These are phyloP conservation scores for Bombus balteatus DNA, from an alignment of 1,140 invertebrate species.

Conservation along the genomic window DNA sequence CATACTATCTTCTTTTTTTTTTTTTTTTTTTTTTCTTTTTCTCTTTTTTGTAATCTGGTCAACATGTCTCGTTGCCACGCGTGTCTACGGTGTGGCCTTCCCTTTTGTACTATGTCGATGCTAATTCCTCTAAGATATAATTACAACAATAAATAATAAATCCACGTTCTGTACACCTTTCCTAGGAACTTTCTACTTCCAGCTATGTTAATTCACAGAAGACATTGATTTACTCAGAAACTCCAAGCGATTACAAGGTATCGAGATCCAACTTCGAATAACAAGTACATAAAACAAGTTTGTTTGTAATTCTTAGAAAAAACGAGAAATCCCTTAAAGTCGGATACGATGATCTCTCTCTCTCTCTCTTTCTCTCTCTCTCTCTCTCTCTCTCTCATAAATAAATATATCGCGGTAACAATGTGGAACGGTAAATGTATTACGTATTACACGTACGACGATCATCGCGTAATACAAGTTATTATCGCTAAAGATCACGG, in stretches of 20 bases:
- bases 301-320: not conserved
- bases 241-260: slow-evolving; percentile 52
- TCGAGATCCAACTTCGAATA: slow-evolving; percentile 48
- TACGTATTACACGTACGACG: not conserved
- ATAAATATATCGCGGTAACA: slow-evolving; percentile 17
- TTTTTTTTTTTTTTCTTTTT: not conserved
- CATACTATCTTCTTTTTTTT: not conserved
- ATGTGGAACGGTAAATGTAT: not conserved
- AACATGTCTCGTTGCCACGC: slow-evolving; percentile 8
- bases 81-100: slow-evolving; percentile 12
- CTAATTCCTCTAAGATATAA: slow-evolving; percentile 51
- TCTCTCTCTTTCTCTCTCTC: too few species aligned
- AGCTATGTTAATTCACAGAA: slow-evolving; percentile 56
- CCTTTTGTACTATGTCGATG: slow-evolving; percentile 59
- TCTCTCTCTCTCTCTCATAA: too few species aligned
- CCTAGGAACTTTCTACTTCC: slow-evolving; percentile 63
- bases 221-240: slow-evolving; percentile 59
- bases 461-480: not conserved
- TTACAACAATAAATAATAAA: slow-evolving; percentile 39
- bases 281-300: slow-evolving; percentile 42
- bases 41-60: not conserved
- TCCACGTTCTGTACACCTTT: slow-evolving; percentile 41
- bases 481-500: not conserved
- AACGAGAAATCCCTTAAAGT: not conserved
- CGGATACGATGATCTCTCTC: not conserved